phyloP scores from a whole-genome alignment of 1,140 invertebrate species.

The Trichogramma pretiosum region DNA sequence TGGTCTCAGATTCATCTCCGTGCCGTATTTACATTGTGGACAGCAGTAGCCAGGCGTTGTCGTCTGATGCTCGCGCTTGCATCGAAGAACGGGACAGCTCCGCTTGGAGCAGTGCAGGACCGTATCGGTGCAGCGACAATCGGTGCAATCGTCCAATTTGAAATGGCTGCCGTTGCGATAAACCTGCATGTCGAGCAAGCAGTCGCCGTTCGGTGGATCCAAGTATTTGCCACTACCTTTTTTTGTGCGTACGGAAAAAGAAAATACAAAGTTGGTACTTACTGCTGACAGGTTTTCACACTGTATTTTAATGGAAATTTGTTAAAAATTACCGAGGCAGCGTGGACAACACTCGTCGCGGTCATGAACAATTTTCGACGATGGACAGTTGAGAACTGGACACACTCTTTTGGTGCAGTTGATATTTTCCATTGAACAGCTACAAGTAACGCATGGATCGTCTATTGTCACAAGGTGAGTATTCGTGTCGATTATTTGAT shows the following conservation, averaged over 20 bases:
- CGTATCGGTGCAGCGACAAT: slow-evolving; percentile 69
- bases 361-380: slow-evolving; percentile 52
- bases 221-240: slow-evolving; percentile 33
- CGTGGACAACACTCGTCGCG: slow-evolving; percentile 74
- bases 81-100: slow-evolving; percentile 7
- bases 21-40: not conserved
- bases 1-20: not conserved
- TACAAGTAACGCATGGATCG: slow-evolving; percentile 80
- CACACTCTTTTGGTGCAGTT: slow-evolving; percentile 76
- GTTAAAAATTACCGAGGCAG: slow-evolving; percentile 59
- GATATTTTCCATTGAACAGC: slow-evolving; percentile 62
- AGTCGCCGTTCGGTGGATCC: slow-evolving; percentile 49
- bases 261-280: not conserved
- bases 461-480: slow-evolving; percentile 63
- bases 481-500: slow-evolving; percentile 55
- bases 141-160: slow-evolving; percentile 67
- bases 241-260: not conserved
- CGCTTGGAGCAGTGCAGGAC: not conserved
- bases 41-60: slow-evolving; percentile 4
- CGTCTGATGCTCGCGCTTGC: not conserved
- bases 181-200: slow-evolving; percentile 59
- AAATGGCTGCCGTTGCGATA: slow-evolving; percentile 54
- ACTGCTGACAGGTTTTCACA: no score
- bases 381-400: slow-evolving; percentile 70
- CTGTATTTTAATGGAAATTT: no score